These are phyloP conservation scores for Venturia canescens DNA, from an alignment of 1,140 invertebrate genomes.

Conservation along the genomic window DNA sequence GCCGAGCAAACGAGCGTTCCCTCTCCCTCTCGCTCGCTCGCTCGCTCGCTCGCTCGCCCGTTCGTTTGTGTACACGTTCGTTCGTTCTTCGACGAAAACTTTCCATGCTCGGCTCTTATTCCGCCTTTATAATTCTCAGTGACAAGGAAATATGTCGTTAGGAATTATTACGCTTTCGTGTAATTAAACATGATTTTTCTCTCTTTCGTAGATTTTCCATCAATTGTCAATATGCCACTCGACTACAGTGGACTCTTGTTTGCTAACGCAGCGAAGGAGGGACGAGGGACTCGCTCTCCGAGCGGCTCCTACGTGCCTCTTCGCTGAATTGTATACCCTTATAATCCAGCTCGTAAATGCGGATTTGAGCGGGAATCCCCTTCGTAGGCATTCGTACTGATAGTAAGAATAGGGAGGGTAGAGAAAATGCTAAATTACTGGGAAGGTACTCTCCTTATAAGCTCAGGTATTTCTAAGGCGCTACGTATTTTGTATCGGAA, in stretches of 20 bases:
- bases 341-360: constrained; percentile 17
- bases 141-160: constrained; percentile 1
- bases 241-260: not conserved
- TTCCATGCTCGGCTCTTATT: constrained; percentile 55
- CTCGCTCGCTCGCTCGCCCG: not conserved
- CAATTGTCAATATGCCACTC: not conserved
- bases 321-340: not conserved
- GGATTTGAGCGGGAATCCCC: constrained; percentile 9
- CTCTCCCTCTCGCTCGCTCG: constrained; percentile 35
- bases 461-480: too few relatives aligned
- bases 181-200: constrained; percentile 18
- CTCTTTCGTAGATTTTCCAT: not conserved
- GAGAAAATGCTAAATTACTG: constrained; percentile 5
- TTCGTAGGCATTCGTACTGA: not conserved
- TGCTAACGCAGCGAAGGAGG: too few relatives aligned
- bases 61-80: too few relatives aligned
- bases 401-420: too few relatives aligned
- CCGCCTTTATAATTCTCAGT: not conserved
- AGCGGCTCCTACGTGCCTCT: not conserved
- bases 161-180: constrained; percentile 34
- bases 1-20: constrained; percentile 58
- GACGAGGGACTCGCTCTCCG: not conserved
- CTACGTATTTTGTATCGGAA: too few relatives aligned
- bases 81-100: constrained; percentile 57
- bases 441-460: not conserved